phyloP scores from a whole-genome alignment of 1,140 invertebrate genomes.

The Arctopsyche grandis region DNA sequence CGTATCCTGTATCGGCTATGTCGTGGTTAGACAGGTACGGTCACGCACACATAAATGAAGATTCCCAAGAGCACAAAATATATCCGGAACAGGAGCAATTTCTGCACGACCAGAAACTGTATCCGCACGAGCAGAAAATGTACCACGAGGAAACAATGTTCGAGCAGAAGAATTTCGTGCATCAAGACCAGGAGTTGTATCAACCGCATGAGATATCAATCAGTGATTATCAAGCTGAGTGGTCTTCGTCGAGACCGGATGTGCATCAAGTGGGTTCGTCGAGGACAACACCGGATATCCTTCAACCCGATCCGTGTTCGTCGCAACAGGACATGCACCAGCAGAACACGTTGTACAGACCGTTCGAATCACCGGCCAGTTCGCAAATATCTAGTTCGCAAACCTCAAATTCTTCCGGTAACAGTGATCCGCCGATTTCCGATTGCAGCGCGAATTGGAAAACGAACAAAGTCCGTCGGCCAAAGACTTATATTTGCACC shows the following conservation, averaged over 20 bases:
- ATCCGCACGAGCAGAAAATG: conserved; percentile 62
- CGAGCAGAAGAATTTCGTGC: conserved; percentile 65
- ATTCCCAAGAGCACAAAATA: conserved; percentile 58
- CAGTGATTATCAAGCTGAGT: conserved; percentile 60
- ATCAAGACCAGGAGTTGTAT: conserved; percentile 65
- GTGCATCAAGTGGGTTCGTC: conserved; percentile 67
- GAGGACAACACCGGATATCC: conserved; percentile 65
- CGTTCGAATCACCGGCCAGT: conserved; percentile 66
- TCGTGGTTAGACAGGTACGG: conserved; percentile 66
- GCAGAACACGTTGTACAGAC: conserved; percentile 63
- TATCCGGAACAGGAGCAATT: conserved; percentile 55
- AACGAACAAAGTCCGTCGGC: conserved; percentile 85
- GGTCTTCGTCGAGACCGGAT: conserved; percentile 61
- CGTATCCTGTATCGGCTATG: conserved; percentile 71
- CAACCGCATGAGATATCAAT: conserved; percentile 66
- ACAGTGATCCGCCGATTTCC: conserved; percentile 65
- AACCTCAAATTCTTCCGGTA: conserved; percentile 64
- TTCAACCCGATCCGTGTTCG: conserved; percentile 60
- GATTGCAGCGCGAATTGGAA: conserved; percentile 90
- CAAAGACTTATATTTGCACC: conserved; percentile 91
- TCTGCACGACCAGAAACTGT: conserved; percentile 65
- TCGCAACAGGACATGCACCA: conserved; percentile 63
- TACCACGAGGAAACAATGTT: conserved; percentile 62
- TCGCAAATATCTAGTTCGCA: conserved; percentile 73
- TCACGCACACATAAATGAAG: conserved; percentile 63